Base-by-base conservation (phyloP, 2,888 invertebrate genomes). In the Sinodicranocentrus sp. region DNA sequence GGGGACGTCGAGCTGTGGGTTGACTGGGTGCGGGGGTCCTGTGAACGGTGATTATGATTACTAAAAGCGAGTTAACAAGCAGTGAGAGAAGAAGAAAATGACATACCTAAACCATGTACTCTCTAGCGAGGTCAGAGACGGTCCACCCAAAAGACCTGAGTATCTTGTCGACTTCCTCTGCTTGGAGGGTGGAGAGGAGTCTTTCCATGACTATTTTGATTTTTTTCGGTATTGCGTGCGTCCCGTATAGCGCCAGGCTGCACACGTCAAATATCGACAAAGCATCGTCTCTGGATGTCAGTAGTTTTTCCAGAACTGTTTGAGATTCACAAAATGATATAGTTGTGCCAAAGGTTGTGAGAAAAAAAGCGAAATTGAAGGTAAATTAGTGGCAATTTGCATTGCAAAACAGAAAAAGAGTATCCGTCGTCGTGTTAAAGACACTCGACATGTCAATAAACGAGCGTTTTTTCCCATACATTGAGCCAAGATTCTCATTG, bases 191-290 rank as follows among this genome's bases (percentile, higher is more conserved):
- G 25, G 86, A 85, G 65, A 88, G 84, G 28, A 88, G 84, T 63
- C 88, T 61, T 61, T 88, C 88, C 88, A 88, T 88, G 82, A 88
- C 88, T 77, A 88, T 88, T 82, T 88, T 88, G 61, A 88, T 87
- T 26, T 87, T 83, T 44, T 88, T 88, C 21, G 88, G 88, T 5
- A 88, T 85, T 21, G 88, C 88, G 84, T 88, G 88, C 21, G 88
- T 88, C 52, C 88, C 88, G 75, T 88, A 88, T 44, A 88, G 84
- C 54, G 88, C 88, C 76, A 88, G 77, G 70, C 87, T 87, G 80
- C 88, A 88, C 23, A 88, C 88, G 84, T 88, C 88, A 82, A 88
- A 88, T 70, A 88, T 86, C 57, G 87, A 88, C 70, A 88, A 79
- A 21, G 87, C 86, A 68, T 88, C 88, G 78, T 88, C 88, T 72